Percentiles rank a stretch among this genome's conserved stretches.
Evolutionary conservation across 2,797 vertebrate species (phyloP).

Genomic region (Salmo trutta): DNA sequence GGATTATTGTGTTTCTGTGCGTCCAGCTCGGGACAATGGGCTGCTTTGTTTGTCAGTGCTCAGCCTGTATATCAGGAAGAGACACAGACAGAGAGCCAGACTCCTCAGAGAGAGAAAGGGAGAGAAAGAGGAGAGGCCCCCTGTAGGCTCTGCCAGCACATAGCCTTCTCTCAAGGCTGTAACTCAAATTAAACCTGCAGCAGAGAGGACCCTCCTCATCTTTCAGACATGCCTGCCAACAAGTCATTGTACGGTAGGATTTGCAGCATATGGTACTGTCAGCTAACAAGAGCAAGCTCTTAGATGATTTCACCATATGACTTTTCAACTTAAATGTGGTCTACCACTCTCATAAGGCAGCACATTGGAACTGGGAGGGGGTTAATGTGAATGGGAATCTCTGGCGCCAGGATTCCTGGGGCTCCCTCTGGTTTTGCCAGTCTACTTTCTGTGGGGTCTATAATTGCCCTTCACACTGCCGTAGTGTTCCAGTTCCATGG

Average conservation of each 20-base stretch:
- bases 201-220: background rate
- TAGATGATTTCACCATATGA: background rate
- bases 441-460: conserved; percentile 28
- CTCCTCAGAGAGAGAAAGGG: conserved; percentile 22
- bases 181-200: background rate
- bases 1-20: background rate
- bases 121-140: background rate
- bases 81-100: conserved; percentile 1
- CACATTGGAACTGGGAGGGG: conserved; percentile 10
- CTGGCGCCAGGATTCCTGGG: conserved; percentile 43
- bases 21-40: conserved; percentile 10
- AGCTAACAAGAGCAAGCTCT: conserved; percentile 14
- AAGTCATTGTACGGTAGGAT: background rate
- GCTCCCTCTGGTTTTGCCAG: conserved; percentile 29
- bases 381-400: conserved; percentile 36
- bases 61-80: background rate
- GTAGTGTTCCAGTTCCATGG: conserved; percentile 61
- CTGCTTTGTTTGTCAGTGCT: conserved; percentile 32
- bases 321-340: background rate
- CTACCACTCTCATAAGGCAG: background rate
- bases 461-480: conserved; percentile 56
- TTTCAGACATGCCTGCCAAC: conserved; percentile 14
- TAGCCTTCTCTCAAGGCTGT: background rate
- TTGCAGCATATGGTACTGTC: background rate
- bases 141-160: background rate